Conservation (phyloP, 2,797 vertebrate genomes). For the Poecile montanus region DNA sequence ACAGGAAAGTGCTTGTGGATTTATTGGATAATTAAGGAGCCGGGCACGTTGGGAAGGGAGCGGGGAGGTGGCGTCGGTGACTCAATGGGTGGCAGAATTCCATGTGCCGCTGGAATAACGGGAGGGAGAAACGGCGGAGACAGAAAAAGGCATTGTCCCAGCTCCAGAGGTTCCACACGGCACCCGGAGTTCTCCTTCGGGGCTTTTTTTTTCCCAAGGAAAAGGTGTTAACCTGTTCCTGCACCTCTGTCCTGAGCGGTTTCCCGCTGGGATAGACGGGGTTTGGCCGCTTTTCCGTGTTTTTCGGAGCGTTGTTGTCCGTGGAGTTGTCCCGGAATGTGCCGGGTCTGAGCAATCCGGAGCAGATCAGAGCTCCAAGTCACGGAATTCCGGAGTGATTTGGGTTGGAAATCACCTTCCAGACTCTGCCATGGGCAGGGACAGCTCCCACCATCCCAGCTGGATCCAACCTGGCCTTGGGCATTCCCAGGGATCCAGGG, state of each 20-base stretch:
- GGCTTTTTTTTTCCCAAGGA: neutral
- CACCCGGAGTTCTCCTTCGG: neutral
- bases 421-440: rapidly evolving
- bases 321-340: rapidly evolving
- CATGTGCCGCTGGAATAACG: neutral
- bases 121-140: neutral
- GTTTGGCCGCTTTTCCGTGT: rapidly evolving
- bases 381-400: neutral
- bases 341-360: too few species aligned
- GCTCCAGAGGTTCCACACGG: neutral
- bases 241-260: neutral
- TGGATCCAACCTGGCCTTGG: neutral
- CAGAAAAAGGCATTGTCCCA: neutral
- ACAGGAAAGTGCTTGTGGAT: slow-evolving; percentile 34
- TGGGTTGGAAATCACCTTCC: neutral
- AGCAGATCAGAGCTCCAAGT: neutral
- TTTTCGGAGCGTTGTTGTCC: rapidly evolving
- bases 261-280: neutral
- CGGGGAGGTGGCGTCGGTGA: slow-evolving; percentile 2
- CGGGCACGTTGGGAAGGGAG: neutral
- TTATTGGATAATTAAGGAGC: slow-evolving; percentile 34
- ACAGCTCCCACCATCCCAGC: rapidly evolving
- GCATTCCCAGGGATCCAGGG: rapidly evolving
- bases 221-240: slow-evolving; percentile 19
- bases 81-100: slow-evolving; percentile 19